These are phyloP conservation scores for Synanthedon formicaeformis DNA, from an alignment of 2,888 invertebrate genomes.

Conservation along the genomic window DNA sequence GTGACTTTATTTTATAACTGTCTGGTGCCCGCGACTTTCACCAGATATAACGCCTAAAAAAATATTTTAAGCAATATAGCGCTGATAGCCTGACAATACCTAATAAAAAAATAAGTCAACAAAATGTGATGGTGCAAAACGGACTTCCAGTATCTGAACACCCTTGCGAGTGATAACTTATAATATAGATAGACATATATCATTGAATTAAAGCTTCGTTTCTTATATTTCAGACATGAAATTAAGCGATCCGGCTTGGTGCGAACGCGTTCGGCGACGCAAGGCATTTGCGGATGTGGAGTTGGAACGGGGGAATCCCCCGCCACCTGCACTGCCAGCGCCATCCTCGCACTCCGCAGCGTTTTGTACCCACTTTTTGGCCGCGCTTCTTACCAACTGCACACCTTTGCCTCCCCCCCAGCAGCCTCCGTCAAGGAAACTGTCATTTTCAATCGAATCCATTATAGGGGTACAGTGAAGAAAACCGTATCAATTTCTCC, in stretches of 20 bases:
- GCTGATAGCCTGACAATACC: too few species aligned
- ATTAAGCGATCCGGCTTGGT: constrained; percentile 52
- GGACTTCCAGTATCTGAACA: neutral
- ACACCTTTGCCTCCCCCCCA: constrained; percentile 36
- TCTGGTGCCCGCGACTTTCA: too few species aligned
- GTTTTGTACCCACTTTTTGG: constrained; percentile 64
- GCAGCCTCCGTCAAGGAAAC: constrained; percentile 32
- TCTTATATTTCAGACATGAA: neutral
- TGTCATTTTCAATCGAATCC: constrained; percentile 77
- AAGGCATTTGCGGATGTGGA: constrained; percentile 77
- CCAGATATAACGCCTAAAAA: too few species aligned
- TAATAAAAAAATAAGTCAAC: too few species aligned
- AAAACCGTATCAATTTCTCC: neutral
- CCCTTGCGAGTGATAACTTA: too few species aligned
- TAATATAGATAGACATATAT: too few species aligned
- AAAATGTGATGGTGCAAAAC: too few species aligned
- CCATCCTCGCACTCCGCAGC: constrained; percentile 24
- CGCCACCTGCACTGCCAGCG: constrained; percentile 13
- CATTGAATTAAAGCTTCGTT: neutral
- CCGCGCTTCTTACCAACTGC: constrained; percentile 50
- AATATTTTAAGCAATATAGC: too few species aligned
- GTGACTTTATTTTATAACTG: too few species aligned
- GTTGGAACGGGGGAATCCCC: constrained; percentile 67
- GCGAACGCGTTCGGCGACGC: constrained; percentile 66
- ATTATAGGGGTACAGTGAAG: constrained; percentile 72